These are phyloP conservation scores for Plestiodon gilberti DNA, from an alignment of 2,113 vertebrate species.

Conservation along the genomic window DNA sequence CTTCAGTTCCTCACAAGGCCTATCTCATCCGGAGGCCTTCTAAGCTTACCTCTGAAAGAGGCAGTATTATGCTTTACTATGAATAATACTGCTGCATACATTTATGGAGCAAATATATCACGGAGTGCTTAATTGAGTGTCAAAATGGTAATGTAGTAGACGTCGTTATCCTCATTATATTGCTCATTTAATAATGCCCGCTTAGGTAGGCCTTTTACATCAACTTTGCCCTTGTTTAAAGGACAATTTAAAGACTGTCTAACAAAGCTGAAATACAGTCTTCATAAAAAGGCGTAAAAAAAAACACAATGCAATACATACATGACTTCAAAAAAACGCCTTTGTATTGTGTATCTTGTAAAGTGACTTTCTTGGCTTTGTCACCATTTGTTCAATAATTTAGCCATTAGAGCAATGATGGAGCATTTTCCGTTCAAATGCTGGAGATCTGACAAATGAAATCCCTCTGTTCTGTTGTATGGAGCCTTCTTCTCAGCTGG, in stretches of 20 bases:
- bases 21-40: too few species aligned
- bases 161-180: background rate
- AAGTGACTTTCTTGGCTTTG: slow-evolving; percentile 15
- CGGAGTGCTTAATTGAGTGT: background rate
- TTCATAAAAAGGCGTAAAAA: background rate
- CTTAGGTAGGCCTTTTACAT: background rate
- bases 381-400: slow-evolving; percentile 9
- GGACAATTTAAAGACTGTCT: background rate
- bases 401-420: background rate
- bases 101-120: background rate
- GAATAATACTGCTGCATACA: background rate
- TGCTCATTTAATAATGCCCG: background rate
- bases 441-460: slow-evolving; percentile 12
- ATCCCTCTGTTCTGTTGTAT: background rate
- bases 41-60: background rate
- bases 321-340: background rate
- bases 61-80: background rate
- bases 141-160: slow-evolving; percentile 15
- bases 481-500: background rate
- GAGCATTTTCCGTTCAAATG: slow-evolving; percentile 6
- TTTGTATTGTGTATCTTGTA: background rate
- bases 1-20: too few species aligned
- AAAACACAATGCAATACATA: rapidly evolving
- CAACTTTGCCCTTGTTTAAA: background rate
- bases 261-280: background rate